phyloP scores from a whole-genome alignment of 2,113 vertebrate species.

The Semicossyphus pulcher region DNA sequence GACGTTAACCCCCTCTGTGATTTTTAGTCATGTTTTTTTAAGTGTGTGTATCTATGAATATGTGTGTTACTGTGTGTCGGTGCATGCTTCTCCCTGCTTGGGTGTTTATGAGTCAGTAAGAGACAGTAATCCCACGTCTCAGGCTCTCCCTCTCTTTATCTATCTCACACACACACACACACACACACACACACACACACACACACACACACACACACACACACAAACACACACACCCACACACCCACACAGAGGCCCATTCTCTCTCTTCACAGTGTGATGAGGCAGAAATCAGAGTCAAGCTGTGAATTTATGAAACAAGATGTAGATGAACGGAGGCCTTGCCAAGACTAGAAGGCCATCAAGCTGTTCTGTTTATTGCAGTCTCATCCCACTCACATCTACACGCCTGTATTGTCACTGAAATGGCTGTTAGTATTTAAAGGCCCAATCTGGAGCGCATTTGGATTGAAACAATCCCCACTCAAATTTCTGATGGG shows the following conservation, averaged over 20 bases:
- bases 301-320: conserved; percentile 77
- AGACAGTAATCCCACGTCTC: conserved; percentile 39
- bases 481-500: conserved; percentile 30
- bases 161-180: background rate
- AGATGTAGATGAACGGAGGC: conserved; percentile 71
- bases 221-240: conserved; percentile 8
- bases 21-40: conserved; percentile 3
- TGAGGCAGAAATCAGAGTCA: conserved; percentile 78
- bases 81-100: conserved; percentile 5
- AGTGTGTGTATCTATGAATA: background rate
- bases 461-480: conserved; percentile 44
- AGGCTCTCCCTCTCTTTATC: background rate
- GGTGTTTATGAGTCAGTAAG: too few species aligned
- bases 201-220: conserved; percentile 13
- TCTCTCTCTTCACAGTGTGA: conserved; percentile 65
- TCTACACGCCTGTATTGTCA: conserved; percentile 38
- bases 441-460: conserved; percentile 53
- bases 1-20: conserved; percentile 40
- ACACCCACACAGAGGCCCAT: conserved; percentile 15
- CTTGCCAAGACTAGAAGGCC: conserved; percentile 67
- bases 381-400: conserved; percentile 58
- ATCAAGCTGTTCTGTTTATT: conserved; percentile 76
- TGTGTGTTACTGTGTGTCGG: conserved; percentile 2
- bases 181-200: conserved; percentile 15
- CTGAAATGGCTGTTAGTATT: conserved; percentile 58